A percentile compares a stretch with the other conserved stretches of the same genome.
Conservation (phyloP, 2,797 vertebrate species). For the Squalus acanthias region DNA sequence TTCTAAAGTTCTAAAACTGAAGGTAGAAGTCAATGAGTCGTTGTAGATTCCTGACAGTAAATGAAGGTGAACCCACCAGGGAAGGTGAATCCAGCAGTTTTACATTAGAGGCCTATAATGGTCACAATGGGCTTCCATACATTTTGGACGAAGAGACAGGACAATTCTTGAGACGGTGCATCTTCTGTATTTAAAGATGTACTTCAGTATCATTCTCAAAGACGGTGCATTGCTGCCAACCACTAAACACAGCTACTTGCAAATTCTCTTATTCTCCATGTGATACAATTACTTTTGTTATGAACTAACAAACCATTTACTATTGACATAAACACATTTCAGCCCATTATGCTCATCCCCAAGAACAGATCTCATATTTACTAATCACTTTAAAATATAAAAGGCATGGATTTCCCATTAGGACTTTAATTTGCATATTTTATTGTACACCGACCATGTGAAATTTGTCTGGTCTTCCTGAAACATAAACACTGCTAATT, state of each 20-base stretch:
- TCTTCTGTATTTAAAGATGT: not conserved
- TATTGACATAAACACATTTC: slow-evolving; percentile 13
- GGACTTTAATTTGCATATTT: slow-evolving; percentile 23
- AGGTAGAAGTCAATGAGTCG: not conserved
- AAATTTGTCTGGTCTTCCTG: slow-evolving; percentile 26
- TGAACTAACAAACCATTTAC: not conserved
- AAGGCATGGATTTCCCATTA: slow-evolving; percentile 21
- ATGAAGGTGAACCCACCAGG: not conserved
- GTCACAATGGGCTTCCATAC: not conserved
- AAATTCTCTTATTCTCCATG: not conserved
- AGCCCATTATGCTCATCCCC: slow-evolving; percentile 3
- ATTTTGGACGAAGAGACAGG: not conserved
- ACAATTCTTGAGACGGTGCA: not conserved
- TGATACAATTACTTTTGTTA: not conserved
- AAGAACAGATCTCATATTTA: slow-evolving; percentile 27
- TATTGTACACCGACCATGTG: not conserved
- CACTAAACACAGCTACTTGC: not conserved
- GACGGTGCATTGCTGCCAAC: not conserved
- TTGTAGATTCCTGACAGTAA: not conserved
- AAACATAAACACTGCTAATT: slow-evolving; percentile 31
- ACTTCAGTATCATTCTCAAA: not conserved
- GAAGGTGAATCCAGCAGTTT: not conserved
- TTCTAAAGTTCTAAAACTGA: not conserved
- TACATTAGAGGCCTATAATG: not conserved
- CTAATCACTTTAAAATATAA: slow-evolving; percentile 15